Conservation (phyloP, 2,113 vertebrate genomes). For the Redunca redunca region DNA sequence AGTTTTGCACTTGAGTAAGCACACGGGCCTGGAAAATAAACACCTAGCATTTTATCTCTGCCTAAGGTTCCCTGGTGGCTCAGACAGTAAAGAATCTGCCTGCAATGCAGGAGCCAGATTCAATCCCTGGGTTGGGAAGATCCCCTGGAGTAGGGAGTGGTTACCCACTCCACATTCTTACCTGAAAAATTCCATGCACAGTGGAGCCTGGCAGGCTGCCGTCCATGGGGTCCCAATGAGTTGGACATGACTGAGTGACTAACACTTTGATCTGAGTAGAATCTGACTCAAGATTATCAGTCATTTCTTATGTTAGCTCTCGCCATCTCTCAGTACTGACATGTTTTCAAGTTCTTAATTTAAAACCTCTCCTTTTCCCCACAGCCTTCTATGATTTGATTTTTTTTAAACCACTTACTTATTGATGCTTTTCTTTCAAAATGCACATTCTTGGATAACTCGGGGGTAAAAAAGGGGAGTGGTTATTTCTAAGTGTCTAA, state of each 20-base stretch:
- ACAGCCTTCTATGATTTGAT: not conserved
- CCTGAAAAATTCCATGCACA: not conserved
- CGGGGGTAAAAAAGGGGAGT: accelerated
- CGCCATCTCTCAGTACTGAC: not conserved
- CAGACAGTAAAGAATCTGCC: not conserved
- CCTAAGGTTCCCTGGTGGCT: not conserved
- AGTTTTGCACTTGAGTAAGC: not conserved
- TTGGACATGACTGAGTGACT: not conserved
- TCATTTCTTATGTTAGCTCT: not conserved
- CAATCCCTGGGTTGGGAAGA: not conserved
- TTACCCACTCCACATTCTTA: not conserved
- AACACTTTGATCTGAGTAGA: not conserved
- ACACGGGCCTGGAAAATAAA: not conserved
- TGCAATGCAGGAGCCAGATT: not conserved
- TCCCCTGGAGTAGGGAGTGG: not conserved
- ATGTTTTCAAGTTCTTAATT: not conserved
- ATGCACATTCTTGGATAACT: not conserved
- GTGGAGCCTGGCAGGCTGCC: not conserved
- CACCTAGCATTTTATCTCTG: not conserved
- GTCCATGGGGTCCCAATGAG: not conserved
- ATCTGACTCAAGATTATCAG: not conserved
- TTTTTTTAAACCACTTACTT: not conserved
- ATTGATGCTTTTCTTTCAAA: not conserved
- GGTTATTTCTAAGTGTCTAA: not conserved
- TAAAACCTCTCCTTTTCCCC: not conserved